Conservation (phyloP, 2,888 invertebrate species). For the Parnassius smintheus region DNA sequence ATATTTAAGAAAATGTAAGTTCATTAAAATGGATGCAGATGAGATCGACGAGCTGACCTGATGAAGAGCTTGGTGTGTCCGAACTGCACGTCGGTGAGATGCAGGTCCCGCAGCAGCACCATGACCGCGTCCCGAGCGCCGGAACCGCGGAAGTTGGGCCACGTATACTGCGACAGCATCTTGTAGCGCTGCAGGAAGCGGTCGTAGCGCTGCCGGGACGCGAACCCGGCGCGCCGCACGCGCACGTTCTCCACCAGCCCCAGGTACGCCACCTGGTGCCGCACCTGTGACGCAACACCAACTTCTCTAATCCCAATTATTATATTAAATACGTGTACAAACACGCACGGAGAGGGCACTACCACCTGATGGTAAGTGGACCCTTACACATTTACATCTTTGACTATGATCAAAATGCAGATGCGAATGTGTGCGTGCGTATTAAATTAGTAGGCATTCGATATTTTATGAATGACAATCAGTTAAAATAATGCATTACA, state of each 20-base stretch:
- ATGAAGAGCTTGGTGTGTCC: constrained; percentile 98
- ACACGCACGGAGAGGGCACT: no score
- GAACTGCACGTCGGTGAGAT: constrained; percentile 92
- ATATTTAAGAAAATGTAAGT: no score
- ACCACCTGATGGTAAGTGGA: no score
- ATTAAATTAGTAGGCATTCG: no score
- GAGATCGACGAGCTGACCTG: constrained; percentile 66
- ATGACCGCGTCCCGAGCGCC: constrained; percentile 90
- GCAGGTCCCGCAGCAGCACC: constrained; percentile 90
- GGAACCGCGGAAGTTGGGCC: constrained; percentile 95
- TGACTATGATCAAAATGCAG: no score
- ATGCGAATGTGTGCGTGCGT: no score
- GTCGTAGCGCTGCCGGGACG: constrained; percentile 96
- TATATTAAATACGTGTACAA: no score
- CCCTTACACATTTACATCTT: no score
- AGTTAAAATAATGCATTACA: no score
- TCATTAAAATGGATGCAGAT: no score
- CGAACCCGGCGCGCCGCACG: constrained; percentile 97
- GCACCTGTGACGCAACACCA: constrained; percentile 53
- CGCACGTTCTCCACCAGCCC: constrained; percentile 97
- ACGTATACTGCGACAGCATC: constrained; percentile 96
- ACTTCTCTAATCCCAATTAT: neutral
- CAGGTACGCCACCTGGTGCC: constrained; percentile 90
- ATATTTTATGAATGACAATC: no score
- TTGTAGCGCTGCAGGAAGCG: constrained; percentile 97